These are phyloP conservation scores for Amphibalanus amphitrite DNA, from an alignment of 1,140 invertebrate species.

Conservation along the genomic window DNA sequence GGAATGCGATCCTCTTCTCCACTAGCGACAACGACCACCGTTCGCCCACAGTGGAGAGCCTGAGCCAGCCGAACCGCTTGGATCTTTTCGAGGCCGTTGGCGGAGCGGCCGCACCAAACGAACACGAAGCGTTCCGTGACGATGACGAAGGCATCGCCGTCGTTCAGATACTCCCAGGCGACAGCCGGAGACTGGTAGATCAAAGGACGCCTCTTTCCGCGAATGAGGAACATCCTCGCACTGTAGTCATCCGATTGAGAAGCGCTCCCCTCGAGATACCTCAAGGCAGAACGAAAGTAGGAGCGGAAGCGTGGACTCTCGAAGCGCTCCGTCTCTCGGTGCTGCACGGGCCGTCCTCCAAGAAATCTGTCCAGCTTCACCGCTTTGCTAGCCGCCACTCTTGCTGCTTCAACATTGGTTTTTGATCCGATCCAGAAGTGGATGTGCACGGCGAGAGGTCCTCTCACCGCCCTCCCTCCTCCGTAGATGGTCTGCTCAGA, in stretches of 20 bases:
- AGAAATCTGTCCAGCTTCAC: conserved; percentile 68
- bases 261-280: conserved; percentile 35
- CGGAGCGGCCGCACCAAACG: conserved; percentile 56
- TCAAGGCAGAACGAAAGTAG: conserved; percentile 40
- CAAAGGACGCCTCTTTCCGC: conserved; percentile 45
- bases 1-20: conserved; percentile 42
- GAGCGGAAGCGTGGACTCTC: conserved; percentile 60
- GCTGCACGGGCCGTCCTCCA: conserved; percentile 49
- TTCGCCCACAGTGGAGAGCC: conserved; percentile 26
- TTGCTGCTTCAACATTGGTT: conserved; percentile 53
- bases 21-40: conserved; percentile 61
- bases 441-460: conserved; percentile 36
- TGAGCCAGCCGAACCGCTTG: conserved; percentile 31
- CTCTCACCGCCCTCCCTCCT: conserved; percentile 8
- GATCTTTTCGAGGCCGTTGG: conserved; percentile 49
- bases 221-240: conserved; percentile 46
- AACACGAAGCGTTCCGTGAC: conserved; percentile 47
- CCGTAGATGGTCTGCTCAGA: conserved; percentile 30
- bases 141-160: conserved; percentile 69
- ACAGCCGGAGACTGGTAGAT: conserved; percentile 40
- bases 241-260: conserved; percentile 31
- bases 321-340: conserved; percentile 60
- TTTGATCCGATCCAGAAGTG: conserved; percentile 78
- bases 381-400: conserved; percentile 60
- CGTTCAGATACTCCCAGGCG: conserved; percentile 61